Base-by-base conservation (phyloP, 1,140 invertebrate genomes). In the Arion vulgaris region DNA sequence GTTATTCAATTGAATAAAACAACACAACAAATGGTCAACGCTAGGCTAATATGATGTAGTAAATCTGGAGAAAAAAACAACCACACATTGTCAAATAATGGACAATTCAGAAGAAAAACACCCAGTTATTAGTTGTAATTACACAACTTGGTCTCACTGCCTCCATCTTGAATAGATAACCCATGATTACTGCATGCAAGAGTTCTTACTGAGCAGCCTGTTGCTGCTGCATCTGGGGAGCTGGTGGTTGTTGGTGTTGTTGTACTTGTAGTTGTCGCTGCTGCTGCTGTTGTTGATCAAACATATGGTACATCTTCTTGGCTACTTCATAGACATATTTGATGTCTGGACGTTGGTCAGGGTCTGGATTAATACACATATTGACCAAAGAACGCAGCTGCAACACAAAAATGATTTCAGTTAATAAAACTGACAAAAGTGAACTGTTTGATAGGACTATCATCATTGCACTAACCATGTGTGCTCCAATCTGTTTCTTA, bases 281-380 rank as follows among this genome's bases (percentile, higher is more conserved):
- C 77, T 84, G 84, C 34, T 86, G 84, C 62, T 84, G 83, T 49
- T 80, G 81, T 57, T 85, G 81, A 15, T 88, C 81, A 66, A 83
- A 85, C 57, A 83, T 84, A 9, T 85, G 83, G 79, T 90, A 87
- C 91, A 93, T 92, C 83, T 90, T 85, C 78, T 91, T 89, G 9
- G 93, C 93, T 32, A 93, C 90, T 49, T 91, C 87, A 80, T 93
- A 91, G 15, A 94, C 93, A 88, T 94, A 93, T 19, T 86, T 86
- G 74, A 94, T 94, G 85, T 94, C 94, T 71, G 95, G 94, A 38
- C 95, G 87, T 75, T 93, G 91, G 69, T 93, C 89, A 15, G 95
- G 94, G 83, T 94, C 93, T 9, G 94, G 92, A 86, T 94, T 93
- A 68, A 95, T 94, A 88, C 95, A 95, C 41, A 91, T 90, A 38